Conservation (phyloP, 2,113 vertebrate species). For the Ellobius talpinus region DNA sequence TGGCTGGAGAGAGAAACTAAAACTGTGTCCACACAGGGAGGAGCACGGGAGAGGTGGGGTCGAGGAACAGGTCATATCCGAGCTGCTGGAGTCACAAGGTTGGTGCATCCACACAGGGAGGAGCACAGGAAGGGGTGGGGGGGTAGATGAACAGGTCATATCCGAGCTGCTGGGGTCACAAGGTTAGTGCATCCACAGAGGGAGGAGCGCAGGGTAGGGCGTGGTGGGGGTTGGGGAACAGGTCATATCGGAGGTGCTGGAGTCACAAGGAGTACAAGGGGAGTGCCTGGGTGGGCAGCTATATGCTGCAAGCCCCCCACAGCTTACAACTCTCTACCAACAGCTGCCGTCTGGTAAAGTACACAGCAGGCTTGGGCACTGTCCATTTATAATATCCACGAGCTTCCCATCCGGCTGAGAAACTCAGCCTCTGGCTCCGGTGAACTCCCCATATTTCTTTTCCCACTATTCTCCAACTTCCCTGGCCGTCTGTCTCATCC, state of each 20-base stretch:
- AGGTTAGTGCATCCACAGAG: neutral
- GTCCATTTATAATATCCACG: too few relatives aligned
- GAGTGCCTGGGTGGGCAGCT: too few relatives aligned
- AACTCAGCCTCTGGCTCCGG: too few relatives aligned
- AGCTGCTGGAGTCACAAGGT: conserved; percentile 31
- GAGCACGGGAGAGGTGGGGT: neutral
- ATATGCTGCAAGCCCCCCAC: too few relatives aligned
- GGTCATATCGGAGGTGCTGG: neutral
- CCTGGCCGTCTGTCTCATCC: too few relatives aligned
- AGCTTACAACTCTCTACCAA: too few relatives aligned
- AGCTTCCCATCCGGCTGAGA: too few relatives aligned
- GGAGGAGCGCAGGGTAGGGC: neutral
- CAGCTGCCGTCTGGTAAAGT: too few relatives aligned
- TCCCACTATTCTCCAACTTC: too few relatives aligned
- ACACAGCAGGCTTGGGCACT: too few relatives aligned
- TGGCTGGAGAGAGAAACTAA: neutral
- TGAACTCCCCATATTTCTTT: too few relatives aligned
- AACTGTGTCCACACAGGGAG: neutral
- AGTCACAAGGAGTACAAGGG: too few relatives aligned
- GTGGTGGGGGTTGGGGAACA: conserved; percentile 19
- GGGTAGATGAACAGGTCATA: neutral
- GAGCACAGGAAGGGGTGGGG: conserved; percentile 6
- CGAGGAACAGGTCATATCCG: neutral
- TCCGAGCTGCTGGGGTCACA: conserved; percentile 5
- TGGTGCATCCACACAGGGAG: neutral